Conservation (phyloP, 2,113 vertebrate genomes). For the Fulica atra region DNA sequence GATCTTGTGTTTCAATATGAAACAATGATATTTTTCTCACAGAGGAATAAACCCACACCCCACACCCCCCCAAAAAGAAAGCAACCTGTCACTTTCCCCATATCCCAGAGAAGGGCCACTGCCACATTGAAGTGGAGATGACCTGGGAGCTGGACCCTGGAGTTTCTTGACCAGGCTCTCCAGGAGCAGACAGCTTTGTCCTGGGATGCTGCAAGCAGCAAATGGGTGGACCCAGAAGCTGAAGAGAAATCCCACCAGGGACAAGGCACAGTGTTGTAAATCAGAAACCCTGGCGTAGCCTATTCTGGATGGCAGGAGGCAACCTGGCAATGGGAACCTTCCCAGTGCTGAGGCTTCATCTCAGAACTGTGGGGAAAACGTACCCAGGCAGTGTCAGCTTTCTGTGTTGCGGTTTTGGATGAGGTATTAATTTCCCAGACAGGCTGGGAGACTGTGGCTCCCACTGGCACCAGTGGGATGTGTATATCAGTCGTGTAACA, state of each 20-base stretch:
- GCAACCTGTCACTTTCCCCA: neutral
- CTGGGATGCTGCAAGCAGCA: neutral
- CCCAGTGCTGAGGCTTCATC: neutral
- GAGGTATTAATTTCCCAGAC: neutral
- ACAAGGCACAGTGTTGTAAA: neutral
- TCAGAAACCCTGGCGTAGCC: neutral
- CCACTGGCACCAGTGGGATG: neutral
- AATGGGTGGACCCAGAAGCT: neutral
- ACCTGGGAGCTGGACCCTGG: neutral
- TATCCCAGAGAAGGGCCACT: neutral
- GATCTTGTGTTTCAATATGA: neutral
- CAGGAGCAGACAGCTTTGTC: neutral
- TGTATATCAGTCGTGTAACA: neutral
- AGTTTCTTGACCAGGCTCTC: neutral
- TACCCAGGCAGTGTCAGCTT: neutral
- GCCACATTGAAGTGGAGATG: fast-evolving
- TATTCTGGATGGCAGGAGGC: neutral
- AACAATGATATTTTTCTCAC: neutral
- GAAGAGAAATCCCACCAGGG: neutral
- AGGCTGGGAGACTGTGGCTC: neutral
- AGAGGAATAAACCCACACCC: neutral
- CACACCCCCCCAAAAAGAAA: neutral
- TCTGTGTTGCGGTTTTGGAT: neutral
- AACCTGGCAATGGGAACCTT: neutral
- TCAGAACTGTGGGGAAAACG: neutral